Evolutionary conservation across 2,888 invertebrate species (phyloP).

Genomic region (Patella depressa): DNA sequence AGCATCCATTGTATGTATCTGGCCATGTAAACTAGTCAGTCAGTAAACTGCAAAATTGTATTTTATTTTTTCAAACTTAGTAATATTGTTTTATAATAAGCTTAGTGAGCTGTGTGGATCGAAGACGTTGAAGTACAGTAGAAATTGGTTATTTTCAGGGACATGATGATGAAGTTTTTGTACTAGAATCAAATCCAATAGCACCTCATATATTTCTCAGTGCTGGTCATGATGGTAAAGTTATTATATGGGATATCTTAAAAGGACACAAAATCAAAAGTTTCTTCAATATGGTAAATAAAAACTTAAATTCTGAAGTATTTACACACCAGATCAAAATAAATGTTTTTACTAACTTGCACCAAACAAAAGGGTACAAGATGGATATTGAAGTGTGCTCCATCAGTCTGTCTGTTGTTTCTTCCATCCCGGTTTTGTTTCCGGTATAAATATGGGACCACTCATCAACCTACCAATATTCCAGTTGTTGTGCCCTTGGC

Average conservation of each 20-base stretch:
- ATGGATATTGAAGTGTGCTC: neutral
- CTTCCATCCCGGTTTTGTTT: too few relatives aligned
- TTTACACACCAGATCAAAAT: neutral
- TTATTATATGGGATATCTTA: constrained; percentile 74
- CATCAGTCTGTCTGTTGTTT: neutral
- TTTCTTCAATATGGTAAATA: constrained; percentile 67
- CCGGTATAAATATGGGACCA: too few relatives aligned
- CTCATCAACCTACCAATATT: too few relatives aligned
- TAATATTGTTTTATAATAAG: too few relatives aligned
- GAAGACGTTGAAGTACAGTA: too few relatives aligned
- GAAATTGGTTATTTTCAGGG: constrained; percentile 72
- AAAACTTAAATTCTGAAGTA: neutral
- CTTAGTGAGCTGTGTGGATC: too few relatives aligned
- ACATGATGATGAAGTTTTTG: constrained; percentile 94
- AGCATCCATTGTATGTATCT: too few relatives aligned
- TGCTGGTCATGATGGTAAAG: constrained; percentile 95
- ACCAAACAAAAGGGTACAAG: neutral
- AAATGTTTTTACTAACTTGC: neutral
- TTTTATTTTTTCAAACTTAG: too few relatives aligned
- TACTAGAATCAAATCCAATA: constrained; percentile 91
- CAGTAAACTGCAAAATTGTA: too few relatives aligned
- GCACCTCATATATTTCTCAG: constrained; percentile 83
- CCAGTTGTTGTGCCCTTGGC: too few relatives aligned
- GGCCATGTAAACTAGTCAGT: too few relatives aligned
- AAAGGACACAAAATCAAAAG: constrained; percentile 69